Percentiles rank a stretch among this genome's conserved stretches.
These are phyloP conservation scores for Amblyopsis rosae DNA, from an alignment of 2,113 vertebrate genomes.

Conservation along the genomic window DNA sequence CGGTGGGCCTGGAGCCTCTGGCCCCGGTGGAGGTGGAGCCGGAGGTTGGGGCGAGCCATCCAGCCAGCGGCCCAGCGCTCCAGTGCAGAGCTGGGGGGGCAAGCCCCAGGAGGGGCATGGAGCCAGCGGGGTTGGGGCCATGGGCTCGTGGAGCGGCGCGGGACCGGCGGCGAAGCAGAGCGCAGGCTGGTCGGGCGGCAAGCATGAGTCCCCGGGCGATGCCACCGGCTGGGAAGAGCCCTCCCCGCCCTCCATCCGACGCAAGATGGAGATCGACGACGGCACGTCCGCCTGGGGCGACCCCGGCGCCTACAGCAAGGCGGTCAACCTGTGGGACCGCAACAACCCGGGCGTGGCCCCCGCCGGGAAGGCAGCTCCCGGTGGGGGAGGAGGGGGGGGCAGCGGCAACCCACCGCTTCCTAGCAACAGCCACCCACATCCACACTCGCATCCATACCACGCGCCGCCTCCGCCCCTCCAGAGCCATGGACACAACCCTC, in stretches of 20 bases:
- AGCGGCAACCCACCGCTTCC: conserved; percentile 60
- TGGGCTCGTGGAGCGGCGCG: conserved; percentile 85
- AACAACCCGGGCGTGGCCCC: conserved; percentile 86
- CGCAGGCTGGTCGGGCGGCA: conserved; percentile 50
- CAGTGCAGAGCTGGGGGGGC: conserved; percentile 84
- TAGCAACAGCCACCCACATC: conserved; percentile 63
- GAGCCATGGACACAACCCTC: conserved; percentile 78
- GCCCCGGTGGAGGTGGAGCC: conserved; percentile 48
- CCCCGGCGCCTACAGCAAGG: conserved; percentile 89
- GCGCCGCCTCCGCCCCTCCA: conserved; percentile 74
- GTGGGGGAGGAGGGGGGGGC: conserved; percentile 72
- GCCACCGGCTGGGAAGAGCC: conserved; percentile 96
- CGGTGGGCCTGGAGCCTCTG: conserved; percentile 48
- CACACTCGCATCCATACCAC: conserved; percentile 70
- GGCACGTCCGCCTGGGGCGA: conserved; percentile 98
- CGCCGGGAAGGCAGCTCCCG: conserved; percentile 74
- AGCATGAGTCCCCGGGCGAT: conserved; percentile 83
- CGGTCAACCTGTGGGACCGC: conserved; percentile 96
- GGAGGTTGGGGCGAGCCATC: conserved; percentile 85
- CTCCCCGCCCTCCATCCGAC: conserved; percentile 92
- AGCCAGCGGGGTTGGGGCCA: conserved; percentile 83
- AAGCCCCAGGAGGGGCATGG: conserved; percentile 87
- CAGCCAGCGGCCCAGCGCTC: conserved; percentile 78
- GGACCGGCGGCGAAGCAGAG: conserved; percentile 62
- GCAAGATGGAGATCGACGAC: conserved; percentile 98